Evolutionary conservation across 2,797 vertebrate species (phyloP).

Genomic region (Typhlichthys subterraneus): DNA sequence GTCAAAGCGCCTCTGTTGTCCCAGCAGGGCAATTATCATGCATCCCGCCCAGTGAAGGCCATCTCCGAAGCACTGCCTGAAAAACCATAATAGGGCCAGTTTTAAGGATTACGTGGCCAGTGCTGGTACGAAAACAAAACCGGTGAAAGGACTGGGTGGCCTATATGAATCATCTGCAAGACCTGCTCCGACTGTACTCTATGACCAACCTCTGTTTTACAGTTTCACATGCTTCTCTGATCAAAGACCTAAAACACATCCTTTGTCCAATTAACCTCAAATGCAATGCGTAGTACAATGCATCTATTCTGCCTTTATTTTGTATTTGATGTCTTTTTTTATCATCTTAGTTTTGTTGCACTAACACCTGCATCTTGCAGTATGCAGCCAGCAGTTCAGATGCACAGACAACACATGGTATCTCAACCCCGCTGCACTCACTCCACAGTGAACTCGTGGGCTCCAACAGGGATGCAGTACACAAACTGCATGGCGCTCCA

Average conservation of each 20-base stretch:
- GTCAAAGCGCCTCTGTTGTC: constrained; percentile 94
- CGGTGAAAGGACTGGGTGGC: no score
- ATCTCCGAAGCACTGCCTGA: constrained; percentile 95
- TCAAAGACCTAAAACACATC: no score
- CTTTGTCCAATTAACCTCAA: no score
- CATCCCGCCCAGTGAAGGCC: constrained; percentile 98
- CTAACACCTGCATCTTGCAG: no score
- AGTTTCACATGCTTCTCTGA: no score
- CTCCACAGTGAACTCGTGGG: constrained; percentile 98
- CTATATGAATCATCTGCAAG: no score
- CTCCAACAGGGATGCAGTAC: constrained; percentile 97
- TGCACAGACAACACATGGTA: not conserved
- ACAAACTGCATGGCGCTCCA: constrained; percentile 99
- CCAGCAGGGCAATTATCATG: constrained; percentile 94
- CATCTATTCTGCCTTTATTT: not conserved
- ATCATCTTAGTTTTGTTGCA: not conserved
- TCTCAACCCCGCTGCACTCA: constrained; percentile 68
- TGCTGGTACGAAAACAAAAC: no score
- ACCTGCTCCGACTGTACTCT: no score
- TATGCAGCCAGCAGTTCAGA: not conserved
- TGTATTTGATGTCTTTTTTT: no score
- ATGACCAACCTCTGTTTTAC: no score
- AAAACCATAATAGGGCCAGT: not conserved
- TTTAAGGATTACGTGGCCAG: not conserved
- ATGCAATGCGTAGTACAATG: not conserved